Conservation (phyloP, 2,113 vertebrate species). For the Psettodes erumei region DNA sequence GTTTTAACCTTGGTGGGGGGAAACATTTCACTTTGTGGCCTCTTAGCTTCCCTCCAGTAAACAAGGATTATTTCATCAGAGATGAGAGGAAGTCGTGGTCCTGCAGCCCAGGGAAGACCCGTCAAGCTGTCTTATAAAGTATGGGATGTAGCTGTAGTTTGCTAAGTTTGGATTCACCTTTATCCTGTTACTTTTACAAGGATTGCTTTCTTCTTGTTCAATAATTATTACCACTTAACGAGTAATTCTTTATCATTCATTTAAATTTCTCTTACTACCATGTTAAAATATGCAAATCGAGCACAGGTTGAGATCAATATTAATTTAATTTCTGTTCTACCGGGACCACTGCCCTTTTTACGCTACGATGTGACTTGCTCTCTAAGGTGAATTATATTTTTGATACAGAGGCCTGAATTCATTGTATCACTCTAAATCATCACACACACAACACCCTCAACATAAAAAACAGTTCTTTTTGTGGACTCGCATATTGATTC, state of each 20-base stretch:
- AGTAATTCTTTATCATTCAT: no score
- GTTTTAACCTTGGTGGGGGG: conserved; percentile 44
- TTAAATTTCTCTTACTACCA: neutral
- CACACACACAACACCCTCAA: conserved; percentile 5
- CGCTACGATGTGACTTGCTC: neutral
- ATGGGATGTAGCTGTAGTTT: neutral
- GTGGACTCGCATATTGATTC: conserved; percentile 10
- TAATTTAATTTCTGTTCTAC: neutral
- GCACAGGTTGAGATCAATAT: neutral
- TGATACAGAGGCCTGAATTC: conserved; percentile 4
- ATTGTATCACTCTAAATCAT: conserved; percentile 14
- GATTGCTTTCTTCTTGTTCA: neutral
- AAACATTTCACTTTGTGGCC: conserved; percentile 54
- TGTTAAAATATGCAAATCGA: neutral
- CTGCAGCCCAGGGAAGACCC: conserved; percentile 9
- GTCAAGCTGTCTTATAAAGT: neutral
- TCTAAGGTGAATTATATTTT: conserved; percentile 3
- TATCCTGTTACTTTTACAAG: neutral
- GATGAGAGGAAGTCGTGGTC: conserved; percentile 29
- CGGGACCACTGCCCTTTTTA: neutral
- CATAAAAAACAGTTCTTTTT: conserved; percentile 9
- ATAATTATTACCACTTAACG: neutral
- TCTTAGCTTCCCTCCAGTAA: conserved; percentile 33
- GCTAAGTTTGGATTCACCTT: conserved; percentile 8
- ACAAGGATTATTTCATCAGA: conserved; percentile 56